Percentiles rank a stretch among this genome's conserved stretches.
Conservation (phyloP, 2,113 vertebrate species). For the Thryonomys swinderianus region DNA sequence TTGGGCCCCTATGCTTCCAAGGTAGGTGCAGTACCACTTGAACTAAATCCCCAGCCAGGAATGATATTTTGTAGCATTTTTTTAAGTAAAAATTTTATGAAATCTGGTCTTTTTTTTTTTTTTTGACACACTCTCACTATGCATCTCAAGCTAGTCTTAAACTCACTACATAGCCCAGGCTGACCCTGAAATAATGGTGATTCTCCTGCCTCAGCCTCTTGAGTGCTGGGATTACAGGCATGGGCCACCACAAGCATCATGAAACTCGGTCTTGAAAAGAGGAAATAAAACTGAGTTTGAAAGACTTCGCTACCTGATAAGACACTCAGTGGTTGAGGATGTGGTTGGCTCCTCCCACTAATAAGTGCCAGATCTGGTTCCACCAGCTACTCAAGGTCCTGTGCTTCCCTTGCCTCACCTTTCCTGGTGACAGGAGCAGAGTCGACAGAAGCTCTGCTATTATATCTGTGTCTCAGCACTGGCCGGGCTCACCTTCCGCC, state of each 20-base stretch:
- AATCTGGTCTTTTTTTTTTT: neutral
- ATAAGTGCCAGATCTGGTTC: slow-evolving; percentile 64
- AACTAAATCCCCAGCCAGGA: slow-evolving; percentile 19
- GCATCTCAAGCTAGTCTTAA: neutral
- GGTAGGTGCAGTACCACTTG: too few species aligned
- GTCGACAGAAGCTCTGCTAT: neutral
- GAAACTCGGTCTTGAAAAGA: neutral
- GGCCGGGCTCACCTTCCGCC: neutral
- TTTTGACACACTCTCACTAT: neutral
- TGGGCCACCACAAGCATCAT: neutral
- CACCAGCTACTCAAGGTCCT: slow-evolving; percentile 69
- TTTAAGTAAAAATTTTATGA: slow-evolving; percentile 85
- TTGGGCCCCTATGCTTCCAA: too few species aligned
- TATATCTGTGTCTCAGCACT: neutral
- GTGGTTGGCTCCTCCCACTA: slow-evolving; percentile 57
- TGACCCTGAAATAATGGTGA: neutral
- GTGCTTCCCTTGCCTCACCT: slow-evolving; percentile 10
- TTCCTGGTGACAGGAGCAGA: slow-evolving; percentile 23
- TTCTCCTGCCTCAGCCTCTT: neutral
- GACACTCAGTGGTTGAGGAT: neutral
- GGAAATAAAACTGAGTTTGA: neutral
- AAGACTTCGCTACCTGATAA: neutral
- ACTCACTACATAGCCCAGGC: neutral
- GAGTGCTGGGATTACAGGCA: neutral
- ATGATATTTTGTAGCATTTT: slow-evolving; percentile 85